A percentile compares a stretch with the other conserved stretches of the same genome.
phyloP scores from a whole-genome alignment of 35 echinoderm and acorn worm species.

The Anneissia japonica region DNA sequence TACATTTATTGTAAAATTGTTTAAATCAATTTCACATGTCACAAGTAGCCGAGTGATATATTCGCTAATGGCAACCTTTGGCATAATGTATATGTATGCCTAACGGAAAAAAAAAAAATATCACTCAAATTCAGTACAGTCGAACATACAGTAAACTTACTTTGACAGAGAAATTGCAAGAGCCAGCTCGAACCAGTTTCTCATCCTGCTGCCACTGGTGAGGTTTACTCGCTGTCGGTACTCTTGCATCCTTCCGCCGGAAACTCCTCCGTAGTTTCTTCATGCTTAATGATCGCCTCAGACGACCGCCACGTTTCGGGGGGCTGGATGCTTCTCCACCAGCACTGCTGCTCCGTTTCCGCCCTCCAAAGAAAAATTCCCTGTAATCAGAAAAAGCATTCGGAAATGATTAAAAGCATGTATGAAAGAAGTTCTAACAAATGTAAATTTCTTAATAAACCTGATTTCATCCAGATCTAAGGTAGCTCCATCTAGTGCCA shows the following conservation, averaged over 20 bases:
- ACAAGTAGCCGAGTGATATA: no score
- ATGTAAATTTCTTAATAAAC: neutral
- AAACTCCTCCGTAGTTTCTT: slow-evolving; percentile 83
- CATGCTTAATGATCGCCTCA: slow-evolving; percentile 84
- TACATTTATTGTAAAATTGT: no score
- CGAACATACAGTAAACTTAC: slow-evolving; percentile 22
- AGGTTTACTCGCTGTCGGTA: slow-evolving; percentile 85
- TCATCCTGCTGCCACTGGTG: slow-evolving; percentile 93
- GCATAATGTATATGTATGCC: no score
- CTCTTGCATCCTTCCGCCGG: slow-evolving; percentile 63
- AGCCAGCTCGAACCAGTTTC: slow-evolving; percentile 76
- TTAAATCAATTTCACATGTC: no score
- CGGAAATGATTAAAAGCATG: neutral
- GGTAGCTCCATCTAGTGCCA: neutral
- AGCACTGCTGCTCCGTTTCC: slow-evolving; percentile 24
- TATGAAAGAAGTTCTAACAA: neutral
- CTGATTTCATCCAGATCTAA: neutral
- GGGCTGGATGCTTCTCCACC: neutral
- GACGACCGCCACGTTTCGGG: slow-evolving; percentile 54
- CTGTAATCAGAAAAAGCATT: slow-evolving; percentile 5
- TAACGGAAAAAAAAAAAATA: no score
- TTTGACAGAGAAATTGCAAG: slow-evolving; percentile 82
- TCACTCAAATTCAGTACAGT: no score
- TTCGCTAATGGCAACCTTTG: no score
- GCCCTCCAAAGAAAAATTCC: slow-evolving; percentile 41